Evolutionary conservation across 1,140 invertebrate genomes (phyloP), one percentile per base, ranked within the genome.

Genomic region (Pissodes strobi): DNA sequence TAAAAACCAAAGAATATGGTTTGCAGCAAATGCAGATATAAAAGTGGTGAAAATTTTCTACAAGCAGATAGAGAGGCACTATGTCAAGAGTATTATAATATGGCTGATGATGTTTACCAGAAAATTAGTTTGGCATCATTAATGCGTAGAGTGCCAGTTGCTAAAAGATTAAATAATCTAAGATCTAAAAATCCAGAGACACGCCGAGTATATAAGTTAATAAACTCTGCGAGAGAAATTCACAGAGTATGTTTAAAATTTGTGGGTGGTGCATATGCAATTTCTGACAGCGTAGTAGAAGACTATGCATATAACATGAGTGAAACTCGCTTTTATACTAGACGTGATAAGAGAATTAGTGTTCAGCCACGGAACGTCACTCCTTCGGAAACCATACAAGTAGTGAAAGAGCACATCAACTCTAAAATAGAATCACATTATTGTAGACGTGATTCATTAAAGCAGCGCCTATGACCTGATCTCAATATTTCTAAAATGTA

Each of bases 401-500:
- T 46, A 1, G 43, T 46, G 21, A 46, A 46, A n/a, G 18, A 46
- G 10, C 43, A 46, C 2, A 46, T 23, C 10, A 9, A 46, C 2
- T 18, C 43, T 21, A 43, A 15, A 12, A 43, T 43, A 2, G 39
- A 43, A 12, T 13, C 2, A 2, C 39, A 43, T 43, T 43, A 46
- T 21, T 46, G 43, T 13, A 57, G 37, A 13, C 5, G 13, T 4
- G 53, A 57, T 15, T 23, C 17, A 12, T 4, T 8, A 18, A 57
- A 43, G 22, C 37, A 4, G 37, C 25, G 43, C n/a, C 18, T 57
- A 15, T 43, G 15, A 22, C 38, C 37, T 1, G 37, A 57, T 0
- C n/a, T 43, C 1, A 57, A 57, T 10, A 21, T 57, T 43, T 41
- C 37, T 2, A 15, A 4, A 0, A 57, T 57, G 39, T 57, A 43